Evolutionary conservation across 2,797 vertebrate genomes (phyloP).

Genomic region (Melanotaenia maccullochi): DNA sequence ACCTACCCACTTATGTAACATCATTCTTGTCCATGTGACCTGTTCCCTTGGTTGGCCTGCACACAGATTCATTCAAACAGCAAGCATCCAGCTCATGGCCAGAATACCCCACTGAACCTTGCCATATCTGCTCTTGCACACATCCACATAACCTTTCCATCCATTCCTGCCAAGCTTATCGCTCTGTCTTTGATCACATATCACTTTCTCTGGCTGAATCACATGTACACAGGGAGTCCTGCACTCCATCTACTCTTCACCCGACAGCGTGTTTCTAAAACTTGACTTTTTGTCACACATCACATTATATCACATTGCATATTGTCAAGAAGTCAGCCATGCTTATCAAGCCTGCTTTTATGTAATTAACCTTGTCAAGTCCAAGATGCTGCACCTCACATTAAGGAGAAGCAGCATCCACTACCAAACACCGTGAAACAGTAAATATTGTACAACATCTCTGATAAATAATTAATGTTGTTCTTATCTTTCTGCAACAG

Average conservation of each 20-base stretch:
- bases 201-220: conserved; percentile 16
- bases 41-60: conserved; percentile 37
- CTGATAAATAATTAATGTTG: conserved; percentile 14
- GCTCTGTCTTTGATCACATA: conserved; percentile 35
- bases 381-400: conserved; percentile 26
- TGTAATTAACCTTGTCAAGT: conserved; percentile 58
- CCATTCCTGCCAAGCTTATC: conserved; percentile 12
- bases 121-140: conserved; percentile 1
- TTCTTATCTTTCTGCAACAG: conserved; percentile 27
- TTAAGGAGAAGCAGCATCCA: conserved; percentile 31
- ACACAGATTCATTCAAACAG: conserved; percentile 19
- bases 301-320: conserved; percentile 75
- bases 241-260: conserved; percentile 12
- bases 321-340: conserved; percentile 68
- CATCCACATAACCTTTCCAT: conserved; percentile 3
- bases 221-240: conserved; percentile 6
- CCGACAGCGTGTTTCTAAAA: conserved; percentile 59
- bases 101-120: conserved; percentile 16
- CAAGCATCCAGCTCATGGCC: conserved; percentile 23
- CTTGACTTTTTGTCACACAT: conserved; percentile 69
- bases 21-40: conserved; percentile 59
- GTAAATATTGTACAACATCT: conserved; percentile 8
- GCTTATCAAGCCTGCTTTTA: conserved; percentile 61
- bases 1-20: conserved; percentile 62
- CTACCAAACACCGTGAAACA: background rate